Conservation (phyloP, 2,113 vertebrate species). For the Aspiorhynchus laticeps region DNA sequence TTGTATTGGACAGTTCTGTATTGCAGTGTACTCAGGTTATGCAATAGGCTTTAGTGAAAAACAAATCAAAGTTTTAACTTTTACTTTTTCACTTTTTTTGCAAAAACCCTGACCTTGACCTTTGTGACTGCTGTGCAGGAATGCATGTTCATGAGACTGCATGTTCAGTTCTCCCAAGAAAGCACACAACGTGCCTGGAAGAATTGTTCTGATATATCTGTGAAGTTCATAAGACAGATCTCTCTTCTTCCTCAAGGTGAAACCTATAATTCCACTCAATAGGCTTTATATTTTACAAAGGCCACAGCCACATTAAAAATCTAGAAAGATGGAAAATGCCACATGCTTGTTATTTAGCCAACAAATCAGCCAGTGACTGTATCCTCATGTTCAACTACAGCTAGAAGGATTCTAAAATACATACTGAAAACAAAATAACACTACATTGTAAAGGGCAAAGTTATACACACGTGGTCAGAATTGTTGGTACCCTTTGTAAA, state of each 20-base stretch:
- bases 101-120: neutral
- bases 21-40: no score
- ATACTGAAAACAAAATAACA: neutral
- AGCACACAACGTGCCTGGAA: neutral
- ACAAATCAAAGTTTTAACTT: neutral
- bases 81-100: neutral
- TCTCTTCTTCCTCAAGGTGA: neutral
- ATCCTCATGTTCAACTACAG: neutral
- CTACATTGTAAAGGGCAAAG: neutral
- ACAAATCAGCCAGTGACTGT: neutral
- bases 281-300: neutral
- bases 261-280: constrained; percentile 2
- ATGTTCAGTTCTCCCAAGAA: neutral
- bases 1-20: no score
- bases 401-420: neutral
- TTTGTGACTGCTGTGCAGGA: neutral
- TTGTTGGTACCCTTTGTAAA: no score
- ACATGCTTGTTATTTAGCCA: neutral
- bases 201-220: neutral
- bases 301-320: neutral
- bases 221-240: neutral
- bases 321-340: neutral
- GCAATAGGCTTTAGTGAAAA: neutral
- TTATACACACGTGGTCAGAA: no score
- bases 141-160: no score